Evolutionary conservation across 2,113 vertebrate genomes (phyloP).

Genomic region (Bos taurus): DNA sequence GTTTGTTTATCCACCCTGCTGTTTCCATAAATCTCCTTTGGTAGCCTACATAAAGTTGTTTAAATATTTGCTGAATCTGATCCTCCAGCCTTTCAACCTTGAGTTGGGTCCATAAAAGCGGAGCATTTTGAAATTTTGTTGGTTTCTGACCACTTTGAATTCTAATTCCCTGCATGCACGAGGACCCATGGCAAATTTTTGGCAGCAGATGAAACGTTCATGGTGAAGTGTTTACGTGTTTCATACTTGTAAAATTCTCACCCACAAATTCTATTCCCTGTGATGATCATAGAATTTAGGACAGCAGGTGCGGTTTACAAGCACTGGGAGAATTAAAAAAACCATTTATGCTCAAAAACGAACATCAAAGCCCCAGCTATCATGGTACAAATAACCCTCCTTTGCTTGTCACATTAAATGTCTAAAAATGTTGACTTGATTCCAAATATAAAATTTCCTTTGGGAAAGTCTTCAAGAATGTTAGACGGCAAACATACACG

Average conservation of each 20-base stretch:
- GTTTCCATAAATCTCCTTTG: not conserved
- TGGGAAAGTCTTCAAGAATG: not conserved
- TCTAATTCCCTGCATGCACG: not conserved
- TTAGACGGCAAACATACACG: not conserved
- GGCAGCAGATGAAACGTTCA: not conserved
- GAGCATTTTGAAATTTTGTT: not conserved
- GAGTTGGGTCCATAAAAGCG: not conserved
- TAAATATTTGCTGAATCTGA: not conserved
- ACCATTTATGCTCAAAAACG: not conserved
- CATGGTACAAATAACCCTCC: too few relatives aligned
- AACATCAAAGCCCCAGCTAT: not conserved
- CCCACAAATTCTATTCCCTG: not conserved
- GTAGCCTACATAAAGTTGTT: not conserved
- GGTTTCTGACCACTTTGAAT: not conserved
- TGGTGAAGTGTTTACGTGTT: not conserved
- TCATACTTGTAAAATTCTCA: not conserved
- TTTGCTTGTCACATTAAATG: not conserved
- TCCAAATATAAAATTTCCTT: not conserved
- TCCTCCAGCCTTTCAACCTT: not conserved
- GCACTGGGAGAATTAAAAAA: not conserved
- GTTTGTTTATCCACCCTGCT: not conserved
- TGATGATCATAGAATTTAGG: rapidly evolving
- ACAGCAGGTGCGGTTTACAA: rapidly evolving
- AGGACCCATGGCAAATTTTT: not conserved
- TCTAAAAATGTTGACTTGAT: not conserved